Evolutionary conservation across 2,888 invertebrate species (phyloP).

Genomic region (Leptodirus hochenwartii): DNA sequence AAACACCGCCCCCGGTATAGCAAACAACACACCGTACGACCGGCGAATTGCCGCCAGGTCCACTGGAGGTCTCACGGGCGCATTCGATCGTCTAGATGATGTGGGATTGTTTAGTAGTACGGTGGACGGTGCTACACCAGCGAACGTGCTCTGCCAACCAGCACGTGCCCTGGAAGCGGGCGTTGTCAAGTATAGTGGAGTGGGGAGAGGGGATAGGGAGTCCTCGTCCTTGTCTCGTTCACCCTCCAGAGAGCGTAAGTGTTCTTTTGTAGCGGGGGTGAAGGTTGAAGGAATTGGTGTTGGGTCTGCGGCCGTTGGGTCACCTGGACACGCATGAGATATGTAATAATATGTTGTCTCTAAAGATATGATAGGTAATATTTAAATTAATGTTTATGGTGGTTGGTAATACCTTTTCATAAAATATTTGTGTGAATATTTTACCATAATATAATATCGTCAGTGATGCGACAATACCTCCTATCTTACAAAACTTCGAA

Average conservation of each 20-base stretch:
- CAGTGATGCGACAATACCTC: too few relatives aligned
- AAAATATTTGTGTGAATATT: too few relatives aligned
- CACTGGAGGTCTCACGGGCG: constrained; percentile 27
- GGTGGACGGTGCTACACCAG: constrained; percentile 8
- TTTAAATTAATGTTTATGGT: too few relatives aligned
- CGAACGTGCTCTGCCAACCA: constrained; percentile 1
- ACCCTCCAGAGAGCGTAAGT: constrained; percentile 49
- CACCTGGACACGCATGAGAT: too few relatives aligned
- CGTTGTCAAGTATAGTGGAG: not conserved
- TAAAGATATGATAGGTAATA: too few relatives aligned
- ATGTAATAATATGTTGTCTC: too few relatives aligned
- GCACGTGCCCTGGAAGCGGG: too few relatives aligned
- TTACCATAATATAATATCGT: too few relatives aligned
- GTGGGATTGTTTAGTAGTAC: not conserved
- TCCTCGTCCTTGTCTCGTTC: constrained; percentile 83
- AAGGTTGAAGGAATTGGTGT: too few relatives aligned
- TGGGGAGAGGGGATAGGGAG: constrained; percentile 32
- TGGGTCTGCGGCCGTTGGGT: too few relatives aligned
- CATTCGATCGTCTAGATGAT: constrained; percentile 2
- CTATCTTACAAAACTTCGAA: too few relatives aligned
- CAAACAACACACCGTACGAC: constrained; percentile 35
- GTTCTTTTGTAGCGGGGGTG: constrained; percentile 46
- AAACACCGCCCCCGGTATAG: constrained; percentile 24
- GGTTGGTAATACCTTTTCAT: too few relatives aligned
- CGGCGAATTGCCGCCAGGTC: constrained; percentile 54